A percentile compares a stretch with the other conserved stretches of the same genome.
phyloP scores from a whole-genome alignment of 2,888 invertebrate species.

The Aporophyla lueneburgensis region DNA sequence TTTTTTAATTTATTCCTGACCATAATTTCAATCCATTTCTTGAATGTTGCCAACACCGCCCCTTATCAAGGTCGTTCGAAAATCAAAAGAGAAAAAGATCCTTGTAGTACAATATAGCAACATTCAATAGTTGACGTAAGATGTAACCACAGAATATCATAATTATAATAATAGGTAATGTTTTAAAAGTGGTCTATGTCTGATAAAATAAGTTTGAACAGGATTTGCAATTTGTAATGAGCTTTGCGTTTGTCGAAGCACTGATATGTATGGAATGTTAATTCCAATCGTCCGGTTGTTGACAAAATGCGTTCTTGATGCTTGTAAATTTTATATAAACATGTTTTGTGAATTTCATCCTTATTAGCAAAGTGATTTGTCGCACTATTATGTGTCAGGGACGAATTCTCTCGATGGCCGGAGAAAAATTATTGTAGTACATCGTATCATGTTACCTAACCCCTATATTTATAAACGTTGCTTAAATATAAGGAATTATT shows the following conservation, averaged over 20 bases:
- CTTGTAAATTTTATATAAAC: too few relatives aligned
- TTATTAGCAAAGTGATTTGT: too few relatives aligned
- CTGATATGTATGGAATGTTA: not conserved
- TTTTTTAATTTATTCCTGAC: too few relatives aligned
- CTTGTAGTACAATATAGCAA: not conserved
- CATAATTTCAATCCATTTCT: too few relatives aligned
- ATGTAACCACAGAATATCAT: slow-evolving; percentile 7
- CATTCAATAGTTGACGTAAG: not conserved
- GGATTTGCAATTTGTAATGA: not conserved
- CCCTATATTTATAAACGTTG: not conserved
- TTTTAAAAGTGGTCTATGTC: not conserved
- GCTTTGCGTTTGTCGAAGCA: not conserved
- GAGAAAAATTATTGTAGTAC: not conserved
- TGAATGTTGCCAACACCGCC: too few relatives aligned
- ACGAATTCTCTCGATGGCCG: too few relatives aligned
- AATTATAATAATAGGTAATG: not conserved
- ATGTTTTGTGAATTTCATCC: too few relatives aligned
- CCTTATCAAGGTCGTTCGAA: too few relatives aligned
- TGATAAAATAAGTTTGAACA: slow-evolving; percentile 10
- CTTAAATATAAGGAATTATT: too few relatives aligned
- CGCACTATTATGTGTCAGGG: too few relatives aligned
- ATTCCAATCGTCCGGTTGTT: not conserved
- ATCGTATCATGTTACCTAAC: not conserved
- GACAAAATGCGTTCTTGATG: too few relatives aligned
- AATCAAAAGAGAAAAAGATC: too few relatives aligned